Evolutionary conservation across 2,797 vertebrate genomes (phyloP), one percentile per base, ranked within the genome.

Genomic region (Epinephelus coioides): DNA sequence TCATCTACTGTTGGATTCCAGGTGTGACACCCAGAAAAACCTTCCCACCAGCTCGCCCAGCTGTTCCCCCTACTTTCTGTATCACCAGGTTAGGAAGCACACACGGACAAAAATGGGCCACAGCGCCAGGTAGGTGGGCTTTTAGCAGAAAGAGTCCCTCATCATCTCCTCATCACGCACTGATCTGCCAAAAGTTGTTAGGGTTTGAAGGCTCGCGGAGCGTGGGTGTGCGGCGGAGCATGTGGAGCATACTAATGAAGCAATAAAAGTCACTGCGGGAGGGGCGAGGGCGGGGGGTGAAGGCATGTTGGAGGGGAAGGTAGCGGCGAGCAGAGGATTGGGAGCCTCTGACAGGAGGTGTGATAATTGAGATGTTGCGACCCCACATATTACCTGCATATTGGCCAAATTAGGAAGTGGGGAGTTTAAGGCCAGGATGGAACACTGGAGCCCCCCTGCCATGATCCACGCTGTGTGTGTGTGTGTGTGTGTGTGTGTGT

Each of bases 211-310:
- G 87, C 88, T 89, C 68, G 86, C 30, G 14, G 76, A 85, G 92
- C 75, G 91, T 81, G 94, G 94, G 92, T 86, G 94, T 92, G 92
- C 91, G 91, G 90, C 85, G 93, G 91, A 92, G 95, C 97, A 96
- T 96, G 97, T 95, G 95, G 97, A 86, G 95, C 90, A 92, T 95
- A 96, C 96, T 98, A 98, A 98, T 98, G 97, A 98, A 97, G 97
- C 96, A 98, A 98, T 98, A 97, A 98, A 97, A 97, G 96, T 96
- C 96, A 89, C 96, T 76, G 89, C 92, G 83, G 97, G 97, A 93
- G 96, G 93, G 92, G 89, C 30, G 76, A 79, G 83, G 78, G 88
- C 0, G 19, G 75, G 75, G 80, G 87, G 61, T 81, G 81, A 71
- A 81, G 82, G 78, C 78, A 77, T 79, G 76, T 72, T 75, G 85